phyloP scores from a whole-genome alignment of 2,113 vertebrate species.

The Ailurus styani region DNA sequence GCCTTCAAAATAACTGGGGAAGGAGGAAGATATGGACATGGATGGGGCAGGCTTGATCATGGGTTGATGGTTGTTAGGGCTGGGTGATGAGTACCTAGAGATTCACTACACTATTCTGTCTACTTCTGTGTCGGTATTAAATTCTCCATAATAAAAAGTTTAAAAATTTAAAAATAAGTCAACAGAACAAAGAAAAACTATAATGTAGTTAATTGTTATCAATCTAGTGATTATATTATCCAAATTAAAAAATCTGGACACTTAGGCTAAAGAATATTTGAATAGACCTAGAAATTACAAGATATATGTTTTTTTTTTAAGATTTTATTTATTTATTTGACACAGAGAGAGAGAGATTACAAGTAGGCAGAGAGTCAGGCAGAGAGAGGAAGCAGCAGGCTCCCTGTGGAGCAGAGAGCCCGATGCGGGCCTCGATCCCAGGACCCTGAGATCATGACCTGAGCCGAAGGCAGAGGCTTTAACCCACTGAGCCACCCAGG shows the following conservation, averaged over 20 bases:
- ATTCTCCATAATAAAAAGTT: neutral
- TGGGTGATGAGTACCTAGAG: neutral
- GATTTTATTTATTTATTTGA: no score
- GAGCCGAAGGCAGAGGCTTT: no score
- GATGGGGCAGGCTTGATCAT: neutral
- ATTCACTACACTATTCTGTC: neutral
- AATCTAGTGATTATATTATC: neutral
- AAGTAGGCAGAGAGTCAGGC: no score
- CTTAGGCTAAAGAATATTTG: neutral
- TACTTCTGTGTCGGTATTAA: neutral
- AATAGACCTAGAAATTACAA: neutral
- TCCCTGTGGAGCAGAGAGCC: no score
- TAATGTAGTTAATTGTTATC: neutral
- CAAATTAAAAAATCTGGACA: slow-evolving; percentile 17
- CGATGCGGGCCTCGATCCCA: no score
- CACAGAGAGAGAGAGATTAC: no score
- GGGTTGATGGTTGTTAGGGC: neutral
- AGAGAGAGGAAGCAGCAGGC: no score
- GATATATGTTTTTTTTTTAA: neutral
- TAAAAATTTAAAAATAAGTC: neutral
- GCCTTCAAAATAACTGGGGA: neutral
- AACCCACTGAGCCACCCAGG: no score
- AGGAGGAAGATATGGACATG: neutral
- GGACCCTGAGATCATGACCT: no score
- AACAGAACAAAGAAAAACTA: neutral